Evolutionary conservation across 2,113 vertebrate species (phyloP), one percentile per base, ranked within the genome.

Genomic region (Tiliqua scincoides): DNA sequence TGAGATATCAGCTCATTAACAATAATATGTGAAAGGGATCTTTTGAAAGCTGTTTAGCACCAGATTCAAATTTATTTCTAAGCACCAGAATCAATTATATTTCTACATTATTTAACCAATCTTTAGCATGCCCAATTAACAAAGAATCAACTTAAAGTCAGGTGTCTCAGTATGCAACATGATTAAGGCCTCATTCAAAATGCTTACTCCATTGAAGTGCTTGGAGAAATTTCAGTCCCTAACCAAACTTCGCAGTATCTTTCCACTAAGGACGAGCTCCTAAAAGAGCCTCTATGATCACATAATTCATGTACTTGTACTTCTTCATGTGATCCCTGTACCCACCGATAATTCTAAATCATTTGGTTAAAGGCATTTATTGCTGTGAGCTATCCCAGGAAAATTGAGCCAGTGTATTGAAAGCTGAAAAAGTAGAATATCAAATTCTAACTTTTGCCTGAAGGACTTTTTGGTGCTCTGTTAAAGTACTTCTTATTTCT

Each of bases 401-500:
- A 61, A 20, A 57, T 57, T 15, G 18, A 15, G 23, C n/a, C 82
- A 32, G 63, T 25, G 35, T 30, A 79, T 63, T 43, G 9, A 35
- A 43, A 79, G 23, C 6, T 37, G 27, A 43, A 43, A 62, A 79
- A 79, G 32, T 12, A 65, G 12, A 6, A n/a, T n/a, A n/a, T n/a
- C n/a, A n/a, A n/a, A 43, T 61, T 73, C 32, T 83, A 61, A 40
- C 37, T 82, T 82, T 73, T 23, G 54, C 59, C 43, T 75, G 3
- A 88, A 59, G 11, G 54, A 52, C 48, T 17, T 63, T 84, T 68
- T 6, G 84, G 7, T 10, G 1, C 32, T 75, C 81, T 27, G 74
- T 57, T 79, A 63, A 78, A 35, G 18, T 86, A n/a, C n/a, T 0
- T 0, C 0, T 63, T 79, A 17, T 0, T 1, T 84, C 6, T 85